Evolutionary conservation across 2,797 vertebrate genomes (phyloP), one percentile per base, ranked within the genome.

Genomic region (Sylvia borin): DNA sequence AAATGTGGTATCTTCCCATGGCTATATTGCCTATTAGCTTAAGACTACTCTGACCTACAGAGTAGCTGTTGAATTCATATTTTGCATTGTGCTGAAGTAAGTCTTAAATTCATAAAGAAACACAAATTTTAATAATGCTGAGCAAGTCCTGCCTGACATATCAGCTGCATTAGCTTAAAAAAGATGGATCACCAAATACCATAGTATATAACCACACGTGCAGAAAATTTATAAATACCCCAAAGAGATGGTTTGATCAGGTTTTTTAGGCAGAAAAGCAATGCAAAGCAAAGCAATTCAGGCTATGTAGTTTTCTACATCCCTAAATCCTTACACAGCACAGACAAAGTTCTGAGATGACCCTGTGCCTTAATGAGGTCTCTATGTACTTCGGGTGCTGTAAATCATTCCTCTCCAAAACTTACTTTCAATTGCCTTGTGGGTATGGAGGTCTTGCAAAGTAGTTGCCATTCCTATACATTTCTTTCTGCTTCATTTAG

Each of bases 91-190:
- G 87, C 90, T 90, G 89, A 93, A 76, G 4, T 45, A 78, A 73
- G 73, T 55, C 68, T 51, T 81, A 75, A 86, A 84, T 78, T 90
- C 90, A 88, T 81, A 86, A 78, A 81, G 24, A 51, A 54, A 73
- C 13, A 13, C 32, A 26, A 85, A 86, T 86, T 93, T 92, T 88
- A 86, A 86, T 68, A 84, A 27, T 6, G 76, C 80, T 90, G 92
- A 95, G 51, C 62, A 86, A 86, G 76, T 68, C 36, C 62, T 84
- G 62, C 75, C 60, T 84, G 88, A 81, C n/a, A 13, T 31, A 83
- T 45, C 85, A 55, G 58, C 76, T 88, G 47, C 70, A 86, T 51
- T 88, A 62, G 51, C 76, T 74, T 90, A 78, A 92, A 93, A 85
- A 75, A 83, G 85, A 88, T 65, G 40, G 62, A 86, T 94, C 70